These are phyloP conservation scores for Oscarella lobularis DNA, from an alignment of 37 sponge, comb jelly and placozoan species.

Conservation along the genomic window DNA sequence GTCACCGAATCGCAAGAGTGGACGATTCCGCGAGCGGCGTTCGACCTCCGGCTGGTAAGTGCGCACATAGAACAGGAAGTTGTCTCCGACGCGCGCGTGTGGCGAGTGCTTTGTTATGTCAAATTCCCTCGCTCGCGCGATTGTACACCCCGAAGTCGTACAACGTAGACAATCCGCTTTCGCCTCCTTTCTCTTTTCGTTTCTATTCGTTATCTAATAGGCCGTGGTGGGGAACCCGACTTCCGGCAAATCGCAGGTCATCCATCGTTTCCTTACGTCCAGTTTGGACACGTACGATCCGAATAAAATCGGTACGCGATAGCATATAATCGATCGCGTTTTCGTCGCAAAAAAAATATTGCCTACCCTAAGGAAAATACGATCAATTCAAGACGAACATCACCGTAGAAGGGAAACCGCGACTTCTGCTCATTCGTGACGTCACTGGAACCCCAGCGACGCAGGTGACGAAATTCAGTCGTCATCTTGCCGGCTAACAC, in stretches of 20 bases:
- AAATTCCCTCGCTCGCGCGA: too few species aligned
- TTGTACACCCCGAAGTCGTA: too few species aligned
- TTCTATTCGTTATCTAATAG: background rate
- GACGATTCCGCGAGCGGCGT: slow-evolving; percentile 47
- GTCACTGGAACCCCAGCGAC: slow-evolving; percentile 51
- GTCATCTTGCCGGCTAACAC: too few species aligned
- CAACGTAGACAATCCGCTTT: too few species aligned
- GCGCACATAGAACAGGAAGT: too few species aligned
- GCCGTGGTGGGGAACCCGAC: background rate
- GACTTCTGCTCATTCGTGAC: slow-evolving; percentile 69
- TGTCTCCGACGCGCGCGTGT: too few species aligned
- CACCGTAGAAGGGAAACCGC: slow-evolving; percentile 39
- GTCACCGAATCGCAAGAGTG: slow-evolving; percentile 65
- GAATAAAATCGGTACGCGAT: background rate
- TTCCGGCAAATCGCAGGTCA: background rate
- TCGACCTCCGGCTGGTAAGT: slow-evolving; percentile 67
- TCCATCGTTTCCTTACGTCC: background rate
- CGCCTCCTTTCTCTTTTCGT: background rate
- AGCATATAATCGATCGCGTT: too few species aligned
- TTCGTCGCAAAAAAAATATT: too few species aligned
- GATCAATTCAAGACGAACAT: slow-evolving; percentile 71
- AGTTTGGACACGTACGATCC: background rate
- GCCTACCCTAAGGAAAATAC: slow-evolving; percentile 13
- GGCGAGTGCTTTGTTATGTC: too few species aligned
- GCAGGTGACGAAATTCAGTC: too few species aligned